phyloP scores from a whole-genome alignment of 2,113 vertebrate genomes.

The Solea senegalensis region DNA sequence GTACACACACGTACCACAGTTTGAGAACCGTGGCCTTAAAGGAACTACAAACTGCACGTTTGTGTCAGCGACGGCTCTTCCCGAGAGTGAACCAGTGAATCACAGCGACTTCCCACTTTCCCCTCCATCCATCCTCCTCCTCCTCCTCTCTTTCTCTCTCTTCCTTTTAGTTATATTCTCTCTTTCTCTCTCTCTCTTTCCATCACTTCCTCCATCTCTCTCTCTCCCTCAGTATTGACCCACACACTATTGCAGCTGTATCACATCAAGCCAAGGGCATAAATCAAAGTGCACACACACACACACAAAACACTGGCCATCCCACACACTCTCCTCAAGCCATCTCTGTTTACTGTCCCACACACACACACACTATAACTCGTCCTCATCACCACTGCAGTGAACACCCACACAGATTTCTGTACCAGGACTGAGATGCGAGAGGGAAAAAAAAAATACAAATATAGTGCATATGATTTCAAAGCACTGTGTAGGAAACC shows the following conservation, averaged over 20 bases:
- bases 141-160: slow-evolving; percentile 41
- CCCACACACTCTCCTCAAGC: slow-evolving; percentile 55
- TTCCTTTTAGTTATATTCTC: not conserved
- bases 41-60: too few relatives aligned
- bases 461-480: slow-evolving; percentile 48
- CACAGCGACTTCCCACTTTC: slow-evolving; percentile 9
- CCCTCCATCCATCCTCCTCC: slow-evolving; percentile 25
- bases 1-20: too few relatives aligned
- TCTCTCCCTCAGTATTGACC: slow-evolving; percentile 51
- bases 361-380: slow-evolving; percentile 41
- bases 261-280: slow-evolving; percentile 61
- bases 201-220: slow-evolving; percentile 18
- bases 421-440: slow-evolving; percentile 49
- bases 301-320: slow-evolving; percentile 29
- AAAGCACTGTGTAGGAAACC: slow-evolving; percentile 44
- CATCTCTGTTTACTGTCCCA: slow-evolving; percentile 40
- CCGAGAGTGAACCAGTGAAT: not conserved
- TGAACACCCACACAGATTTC: slow-evolving; percentile 65
- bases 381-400: slow-evolving; percentile 61
- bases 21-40: too few relatives aligned
- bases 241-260: slow-evolving; percentile 61
- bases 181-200: slow-evolving; percentile 24
- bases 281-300: slow-evolving; percentile 52
- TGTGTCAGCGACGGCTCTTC: too few relatives aligned
- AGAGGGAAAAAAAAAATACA: slow-evolving; percentile 47